Evolutionary conservation across 1,140 invertebrate genomes (phyloP).

Genomic region (Drosophila sucinea): DNA sequence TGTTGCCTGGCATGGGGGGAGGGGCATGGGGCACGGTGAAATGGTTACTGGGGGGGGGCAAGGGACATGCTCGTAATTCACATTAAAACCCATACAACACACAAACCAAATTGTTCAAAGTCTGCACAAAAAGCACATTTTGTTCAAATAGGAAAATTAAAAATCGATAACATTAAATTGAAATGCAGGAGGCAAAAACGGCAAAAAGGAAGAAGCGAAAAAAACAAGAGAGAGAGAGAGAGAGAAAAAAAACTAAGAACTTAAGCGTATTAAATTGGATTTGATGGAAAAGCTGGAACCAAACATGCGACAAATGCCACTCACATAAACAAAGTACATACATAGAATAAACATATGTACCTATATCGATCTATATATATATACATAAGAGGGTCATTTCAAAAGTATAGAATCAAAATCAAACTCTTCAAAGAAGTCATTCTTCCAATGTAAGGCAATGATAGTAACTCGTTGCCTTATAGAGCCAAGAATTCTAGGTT

Average conservation of each 20-base stretch:
- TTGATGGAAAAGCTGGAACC: constrained; percentile 73
- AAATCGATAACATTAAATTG: constrained; percentile 78
- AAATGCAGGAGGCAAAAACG: constrained; percentile 40
- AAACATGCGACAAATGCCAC: constrained; percentile 70
- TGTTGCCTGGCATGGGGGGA: constrained; percentile 11
- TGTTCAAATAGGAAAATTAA: constrained; percentile 71
- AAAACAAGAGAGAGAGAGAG: neutral
- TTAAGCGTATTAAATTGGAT: constrained; percentile 81
- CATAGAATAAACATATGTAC: constrained; percentile 36
- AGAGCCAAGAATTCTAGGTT: too few relatives aligned
- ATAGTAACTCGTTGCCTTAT: too few relatives aligned
- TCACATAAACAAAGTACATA: constrained; percentile 23
- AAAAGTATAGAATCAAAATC: neutral
- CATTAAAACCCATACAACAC: constrained; percentile 62
- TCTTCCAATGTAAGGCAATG: too few relatives aligned
- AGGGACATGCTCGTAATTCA: constrained; percentile 46
- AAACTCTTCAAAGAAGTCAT: too few relatives aligned
- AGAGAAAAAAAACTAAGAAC: constrained; percentile 60
- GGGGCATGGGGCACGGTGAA: neutral
- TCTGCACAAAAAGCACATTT: constrained; percentile 37
- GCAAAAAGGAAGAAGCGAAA: constrained; percentile 32
- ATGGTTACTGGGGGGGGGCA: neutral
- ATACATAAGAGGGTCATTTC: neutral
- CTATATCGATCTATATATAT: constrained; percentile 12
- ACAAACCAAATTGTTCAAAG: constrained; percentile 42